Evolutionary conservation across 2,888 invertebrate genomes (phyloP), one percentile per base, ranked within the genome.

Genomic region (Suillia variegata): DNA sequence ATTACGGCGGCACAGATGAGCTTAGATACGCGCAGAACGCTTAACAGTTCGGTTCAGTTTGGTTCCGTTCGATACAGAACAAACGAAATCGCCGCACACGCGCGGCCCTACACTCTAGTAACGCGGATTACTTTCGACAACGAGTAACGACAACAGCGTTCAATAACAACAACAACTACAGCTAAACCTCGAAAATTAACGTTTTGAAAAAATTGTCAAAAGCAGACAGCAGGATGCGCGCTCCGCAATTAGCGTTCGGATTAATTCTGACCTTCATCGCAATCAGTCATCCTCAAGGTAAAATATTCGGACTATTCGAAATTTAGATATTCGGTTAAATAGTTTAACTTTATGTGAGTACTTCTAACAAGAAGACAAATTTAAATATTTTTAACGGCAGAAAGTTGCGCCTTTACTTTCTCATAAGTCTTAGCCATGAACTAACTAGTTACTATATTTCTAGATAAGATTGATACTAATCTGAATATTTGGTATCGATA

Each of bases 281-380:
- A 66, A 71, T 72, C 73, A 76, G 76, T 72, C 74, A 75, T 68
- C 73, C 73, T 58, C 69, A 75, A 73, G 75, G 75, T 75, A 75
- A 76, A 76, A n/a, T 76, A 75, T 75, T 73, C 5, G 12, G 31
- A 5, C 6, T 31, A 12, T 12, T 5, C 31, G 31, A 31, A n/a
- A n/a, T n/a, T n/a, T n/a, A n/a, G n/a, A n/a, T n/a, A n/a, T n/a
- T n/a, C n/a, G n/a, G n/a, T n/a, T n/a, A n/a, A n/a, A n/a, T n/a
- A n/a, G n/a, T n/a, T n/a, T n/a, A n/a, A n/a, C n/a, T n/a, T n/a
- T n/a, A n/a, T n/a, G n/a, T n/a, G n/a, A n/a, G n/a, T n/a, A n/a
- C n/a, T n/a, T n/a, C n/a, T n/a, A n/a, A n/a, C n/a, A n/a, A n/a
- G n/a, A n/a, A n/a, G n/a, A n/a, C n/a, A n/a, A n/a, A n/a, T n/a